These are phyloP conservation scores for Melanotaenia duboulayi DNA, from an alignment of 2,113 vertebrate species.

Conservation along the genomic window DNA sequence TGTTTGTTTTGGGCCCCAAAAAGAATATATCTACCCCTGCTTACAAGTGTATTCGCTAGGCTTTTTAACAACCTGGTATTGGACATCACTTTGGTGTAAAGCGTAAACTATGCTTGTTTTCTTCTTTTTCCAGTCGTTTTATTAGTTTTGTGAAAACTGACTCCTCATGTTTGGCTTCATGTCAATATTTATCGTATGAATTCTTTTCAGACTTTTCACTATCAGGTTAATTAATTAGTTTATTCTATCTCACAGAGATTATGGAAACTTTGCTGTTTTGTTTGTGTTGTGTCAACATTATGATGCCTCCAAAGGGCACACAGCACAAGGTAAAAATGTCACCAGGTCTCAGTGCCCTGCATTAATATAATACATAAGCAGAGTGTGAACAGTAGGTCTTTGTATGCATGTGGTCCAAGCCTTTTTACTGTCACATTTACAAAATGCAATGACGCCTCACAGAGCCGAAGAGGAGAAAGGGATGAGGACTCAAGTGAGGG, in stretches of 20 bases:
- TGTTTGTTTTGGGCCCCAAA: no score
- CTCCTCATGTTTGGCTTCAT: background rate
- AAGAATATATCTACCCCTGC: no score
- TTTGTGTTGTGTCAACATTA: slow-evolving; percentile 7
- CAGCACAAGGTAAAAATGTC: slow-evolving; percentile 42
- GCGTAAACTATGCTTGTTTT: no score
- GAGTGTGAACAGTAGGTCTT: slow-evolving; percentile 3
- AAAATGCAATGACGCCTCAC: slow-evolving; percentile 31
- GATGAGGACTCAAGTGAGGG: background rate
- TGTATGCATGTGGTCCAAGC: slow-evolving; percentile 32
- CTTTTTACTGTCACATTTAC: slow-evolving; percentile 11
- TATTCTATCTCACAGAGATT: slow-evolving; percentile 15
- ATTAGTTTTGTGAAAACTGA: no score
- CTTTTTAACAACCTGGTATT: no score
- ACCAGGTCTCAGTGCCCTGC: slow-evolving; percentile 14
- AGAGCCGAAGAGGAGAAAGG: slow-evolving; percentile 17
- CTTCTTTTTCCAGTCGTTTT: no score
- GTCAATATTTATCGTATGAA: background rate
- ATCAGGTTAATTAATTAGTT: slow-evolving; percentile 45
- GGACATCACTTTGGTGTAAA: no score
- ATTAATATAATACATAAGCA: slow-evolving; percentile 25
- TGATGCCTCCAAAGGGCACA: background rate
- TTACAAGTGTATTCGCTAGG: no score
- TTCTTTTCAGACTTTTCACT: slow-evolving; percentile 5
- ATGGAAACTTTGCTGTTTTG: slow-evolving; percentile 11